A percentile compares a stretch with the other conserved stretches of the same genome.
These are phyloP conservation scores for Pristionchus exspectatus DNA, from an alignment of 2,888 invertebrate species.

Conservation along the genomic window DNA sequence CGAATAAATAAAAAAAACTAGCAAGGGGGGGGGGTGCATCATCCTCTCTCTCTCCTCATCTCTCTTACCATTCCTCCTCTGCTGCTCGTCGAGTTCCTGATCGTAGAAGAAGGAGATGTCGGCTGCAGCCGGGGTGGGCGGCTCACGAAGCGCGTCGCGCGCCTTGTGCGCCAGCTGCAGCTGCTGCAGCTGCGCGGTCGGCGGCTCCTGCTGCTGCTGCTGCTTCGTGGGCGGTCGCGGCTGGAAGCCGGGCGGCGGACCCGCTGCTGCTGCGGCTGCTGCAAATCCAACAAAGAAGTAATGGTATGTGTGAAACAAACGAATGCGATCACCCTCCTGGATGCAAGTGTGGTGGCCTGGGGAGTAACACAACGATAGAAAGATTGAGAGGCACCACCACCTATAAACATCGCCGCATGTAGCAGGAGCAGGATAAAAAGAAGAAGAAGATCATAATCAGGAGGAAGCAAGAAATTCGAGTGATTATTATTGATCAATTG, in stretches of 20 bases:
- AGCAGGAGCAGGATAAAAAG: not conserved
- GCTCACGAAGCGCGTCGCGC: not conserved
- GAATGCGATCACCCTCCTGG: no score
- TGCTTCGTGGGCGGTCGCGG: not conserved
- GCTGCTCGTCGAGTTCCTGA: not conserved
- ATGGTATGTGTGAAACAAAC: no score
- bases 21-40: not conserved
- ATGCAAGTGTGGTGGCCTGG: no score
- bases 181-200: not conserved
- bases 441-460: not conserved
- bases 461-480: not conserved
- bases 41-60: no score
- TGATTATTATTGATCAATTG: not conserved
- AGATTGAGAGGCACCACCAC: not conserved
- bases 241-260: not conserved
- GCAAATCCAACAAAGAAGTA: not conserved
- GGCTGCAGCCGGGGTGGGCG: not conserved
- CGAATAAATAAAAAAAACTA: no score
- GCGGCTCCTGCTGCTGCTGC: not conserved
- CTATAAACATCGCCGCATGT: not conserved
- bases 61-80: conserved; percentile 5
- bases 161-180: not conserved
- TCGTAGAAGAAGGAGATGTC: conserved; percentile 49
- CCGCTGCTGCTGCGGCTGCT: not conserved
- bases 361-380: not conserved